Evolutionary conservation across 2,113 vertebrate species (phyloP).

Genomic region (Protomyctophum bolini): DNA sequence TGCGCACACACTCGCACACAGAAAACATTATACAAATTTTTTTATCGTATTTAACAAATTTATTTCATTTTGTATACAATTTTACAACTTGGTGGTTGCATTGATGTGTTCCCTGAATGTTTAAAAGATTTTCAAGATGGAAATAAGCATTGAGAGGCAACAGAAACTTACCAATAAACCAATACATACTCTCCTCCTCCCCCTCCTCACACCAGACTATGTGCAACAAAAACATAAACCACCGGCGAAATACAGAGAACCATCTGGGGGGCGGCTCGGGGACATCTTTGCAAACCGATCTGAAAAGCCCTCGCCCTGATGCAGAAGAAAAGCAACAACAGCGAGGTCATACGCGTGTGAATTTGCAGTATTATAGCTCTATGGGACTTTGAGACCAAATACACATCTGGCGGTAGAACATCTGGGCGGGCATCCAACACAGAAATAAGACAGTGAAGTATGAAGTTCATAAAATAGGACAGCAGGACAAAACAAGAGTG

Average conservation of each 20-base stretch:
- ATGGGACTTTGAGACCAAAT: neutral
- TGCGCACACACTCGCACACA: neutral
- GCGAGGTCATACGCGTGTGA: neutral
- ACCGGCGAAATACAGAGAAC: slow-evolving; percentile 10
- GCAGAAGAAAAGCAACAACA: neutral
- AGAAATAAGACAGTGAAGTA: slow-evolving; percentile 25
- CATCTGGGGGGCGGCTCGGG: neutral
- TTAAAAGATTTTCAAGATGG: slow-evolving; percentile 32
- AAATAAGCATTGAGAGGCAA: slow-evolving; percentile 21
- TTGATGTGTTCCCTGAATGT: slow-evolving; percentile 15
- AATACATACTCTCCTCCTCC: neutral
- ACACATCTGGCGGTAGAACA: neutral
- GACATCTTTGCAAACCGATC: neutral
- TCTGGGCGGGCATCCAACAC: neutral
- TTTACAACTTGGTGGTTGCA: slow-evolving; percentile 11
- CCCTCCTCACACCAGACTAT: slow-evolving; percentile 26
- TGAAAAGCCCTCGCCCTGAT: neutral
- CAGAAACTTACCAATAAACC: slow-evolving; percentile 38
- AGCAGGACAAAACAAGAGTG: neutral
- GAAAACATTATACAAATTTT: neutral
- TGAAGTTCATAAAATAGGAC: slow-evolving; percentile 44
- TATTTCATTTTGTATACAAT: neutral
- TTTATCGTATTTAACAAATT: neutral
- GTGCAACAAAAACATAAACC: slow-evolving; percentile 21
- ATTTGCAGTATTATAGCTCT: slow-evolving; percentile 6